Evolutionary conservation across 2,888 invertebrate genomes (phyloP), one percentile per base, ranked within the genome.

Genomic region (Mycalesis mineus): DNA sequence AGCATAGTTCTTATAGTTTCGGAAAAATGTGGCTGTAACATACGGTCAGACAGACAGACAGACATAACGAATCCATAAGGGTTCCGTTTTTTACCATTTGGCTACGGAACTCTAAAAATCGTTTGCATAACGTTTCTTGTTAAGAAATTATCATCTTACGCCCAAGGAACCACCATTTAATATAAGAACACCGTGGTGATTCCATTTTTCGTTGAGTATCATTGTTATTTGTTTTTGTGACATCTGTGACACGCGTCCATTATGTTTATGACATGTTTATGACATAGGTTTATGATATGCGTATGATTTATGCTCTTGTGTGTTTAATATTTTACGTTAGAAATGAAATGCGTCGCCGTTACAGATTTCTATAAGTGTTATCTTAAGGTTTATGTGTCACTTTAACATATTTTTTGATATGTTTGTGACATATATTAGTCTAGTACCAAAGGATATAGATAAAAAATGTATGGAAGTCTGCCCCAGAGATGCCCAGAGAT

Each of bases 181-280:
- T 73, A 71, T 69, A 62, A 64, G 67, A 68, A 68, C 72, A 62
- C 60, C 63, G 7, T 13, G n/a, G 64, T 64, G 72, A 67, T 58
- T 53, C 49, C 50, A 57, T 56, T 60, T 60, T 62, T 50, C 55
- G 53, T 65, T 8, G 13, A 56, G 52, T 60, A 64, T 69, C 62
- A 65, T 62, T 51, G 55, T 58, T 68, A 65, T 68, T 66, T 62
- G 63, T 63, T 63, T 62, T 41, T 58, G 58, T 65, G 66, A 65
- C 63, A 51, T 53, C 42, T 55, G 8, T 64, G 68, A 66, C 67
- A 64, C 58, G 60, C 64, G 62, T 64, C 64, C 61, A 64, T 64
- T 65, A 55, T 29, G 52, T 42, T 57, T 64, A 57, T 65, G 63
- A 66, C 64, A 60, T 54, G 51, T 62, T 58, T 64, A 61, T 65